Evolutionary conservation across 2,797 vertebrate species (phyloP).

Genomic region (Synanceia verrucosa): DNA sequence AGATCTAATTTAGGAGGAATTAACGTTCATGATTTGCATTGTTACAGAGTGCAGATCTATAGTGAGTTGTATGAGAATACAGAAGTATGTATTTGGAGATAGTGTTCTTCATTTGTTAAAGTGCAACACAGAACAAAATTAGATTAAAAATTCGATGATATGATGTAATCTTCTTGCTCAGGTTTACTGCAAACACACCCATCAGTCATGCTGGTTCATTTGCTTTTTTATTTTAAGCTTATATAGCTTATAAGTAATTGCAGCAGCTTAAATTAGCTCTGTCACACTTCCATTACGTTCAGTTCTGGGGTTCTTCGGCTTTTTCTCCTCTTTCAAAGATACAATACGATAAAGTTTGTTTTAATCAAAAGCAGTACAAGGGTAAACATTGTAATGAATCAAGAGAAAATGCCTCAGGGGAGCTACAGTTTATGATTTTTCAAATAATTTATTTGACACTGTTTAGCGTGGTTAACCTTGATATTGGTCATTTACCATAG

Average conservation of each 20-base stretch:
- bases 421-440: constrained; percentile 4
- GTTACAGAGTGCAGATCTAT: neutral
- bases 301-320: neutral
- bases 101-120: neutral
- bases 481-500: neutral
- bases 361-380: neutral
- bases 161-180: neutral
- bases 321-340: neutral
- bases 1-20: neutral
- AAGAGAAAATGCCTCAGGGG: neutral
- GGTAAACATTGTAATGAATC: constrained; percentile 3
- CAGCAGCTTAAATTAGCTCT: constrained; percentile 3
- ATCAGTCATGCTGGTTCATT: neutral
- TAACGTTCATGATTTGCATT: neutral
- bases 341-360: neutral
- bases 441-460: neutral
- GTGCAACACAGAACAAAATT: neutral
- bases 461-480: constrained; percentile 5
- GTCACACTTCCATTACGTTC: constrained; percentile 8
- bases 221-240: neutral
- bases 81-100: neutral
- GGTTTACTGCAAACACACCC: neutral
- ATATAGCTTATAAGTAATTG: neutral
- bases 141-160: neutral
- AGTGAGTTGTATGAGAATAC: neutral